phyloP scores from a whole-genome alignment of 2,797 vertebrate species.

The Hemibagrus guttatus region DNA sequence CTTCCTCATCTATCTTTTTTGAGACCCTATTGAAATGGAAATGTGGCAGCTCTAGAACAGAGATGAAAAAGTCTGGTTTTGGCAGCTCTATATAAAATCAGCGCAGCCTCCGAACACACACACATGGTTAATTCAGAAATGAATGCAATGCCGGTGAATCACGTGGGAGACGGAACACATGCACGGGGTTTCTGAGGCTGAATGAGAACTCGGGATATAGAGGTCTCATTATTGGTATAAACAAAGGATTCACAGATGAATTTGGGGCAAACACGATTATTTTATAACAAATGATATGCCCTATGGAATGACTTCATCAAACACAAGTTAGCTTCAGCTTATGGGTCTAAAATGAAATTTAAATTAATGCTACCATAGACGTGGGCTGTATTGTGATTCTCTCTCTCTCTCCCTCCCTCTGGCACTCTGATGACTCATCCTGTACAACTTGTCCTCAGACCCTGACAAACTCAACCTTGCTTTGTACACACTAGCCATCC shows the following conservation, averaged over 20 bases:
- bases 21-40: conserved; percentile 63
- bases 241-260: conserved; percentile 56
- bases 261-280: conserved; percentile 69
- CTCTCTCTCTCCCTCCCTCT: conserved; percentile 32
- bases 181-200: conserved; percentile 33
- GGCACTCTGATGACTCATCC: conserved; percentile 49
- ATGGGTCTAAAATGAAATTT: conserved; percentile 59
- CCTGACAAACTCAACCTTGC: conserved; percentile 56
- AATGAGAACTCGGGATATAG: conserved; percentile 55
- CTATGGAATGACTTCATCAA: conserved; percentile 58
- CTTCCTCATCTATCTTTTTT: conserved; percentile 47
- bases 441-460: conserved; percentile 53
- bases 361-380: conserved; percentile 62
- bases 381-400: conserved; percentile 45
- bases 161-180: conserved; percentile 31
- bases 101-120: conserved; percentile 36
- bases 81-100: conserved; percentile 57
- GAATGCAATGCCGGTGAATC: conserved; percentile 55
- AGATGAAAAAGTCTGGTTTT: conserved; percentile 52
- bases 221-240: conserved; percentile 54
- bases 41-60: conserved; percentile 52
- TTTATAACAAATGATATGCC: conserved; percentile 59
- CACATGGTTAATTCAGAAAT: conserved; percentile 55
- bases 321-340: conserved; percentile 59
- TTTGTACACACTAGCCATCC: conserved; percentile 52